A percentile compares a stretch with the other conserved stretches of the same genome.
Conservation (phyloP, 2,888 invertebrate genomes). For the Microctonus brassicae region DNA sequence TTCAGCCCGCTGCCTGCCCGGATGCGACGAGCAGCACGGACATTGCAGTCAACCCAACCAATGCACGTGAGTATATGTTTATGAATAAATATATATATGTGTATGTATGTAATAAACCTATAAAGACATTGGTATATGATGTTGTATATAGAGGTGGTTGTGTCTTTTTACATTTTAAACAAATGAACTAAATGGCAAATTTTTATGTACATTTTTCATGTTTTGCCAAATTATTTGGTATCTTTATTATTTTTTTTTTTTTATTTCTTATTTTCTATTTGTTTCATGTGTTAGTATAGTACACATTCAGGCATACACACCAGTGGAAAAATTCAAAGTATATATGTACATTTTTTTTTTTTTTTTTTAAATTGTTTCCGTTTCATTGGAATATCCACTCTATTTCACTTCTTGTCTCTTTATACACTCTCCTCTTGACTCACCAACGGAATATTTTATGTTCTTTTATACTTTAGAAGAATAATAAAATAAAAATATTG, state of each 20-base stretch:
- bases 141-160: neutral
- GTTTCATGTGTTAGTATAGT: neutral
- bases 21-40: slow-evolving; percentile 92
- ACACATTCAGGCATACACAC: neutral
- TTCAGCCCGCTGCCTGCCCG: slow-evolving; percentile 92
- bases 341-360: too few species aligned
- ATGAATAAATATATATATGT: neutral
- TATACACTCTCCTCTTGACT: neutral
- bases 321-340: neutral
- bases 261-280: neutral
- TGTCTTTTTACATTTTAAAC: too few species aligned
- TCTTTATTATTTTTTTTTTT: neutral
- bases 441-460: neutral
- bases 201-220: too few species aligned
- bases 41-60: slow-evolving; percentile 93
- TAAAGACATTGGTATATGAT: neutral
- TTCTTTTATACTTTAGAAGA: neutral
- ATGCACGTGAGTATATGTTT: slow-evolving; percentile 87
- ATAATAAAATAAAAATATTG: neutral
- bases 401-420: neutral
- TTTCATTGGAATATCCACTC: neutral
- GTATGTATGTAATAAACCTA: neutral
- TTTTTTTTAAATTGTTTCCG: slow-evolving; percentile 8
- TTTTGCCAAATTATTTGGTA: too few species aligned
- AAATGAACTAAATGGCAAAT: neutral